Base-by-base conservation (phyloP, 2,888 invertebrate genomes). In the Allacma fusca region DNA sequence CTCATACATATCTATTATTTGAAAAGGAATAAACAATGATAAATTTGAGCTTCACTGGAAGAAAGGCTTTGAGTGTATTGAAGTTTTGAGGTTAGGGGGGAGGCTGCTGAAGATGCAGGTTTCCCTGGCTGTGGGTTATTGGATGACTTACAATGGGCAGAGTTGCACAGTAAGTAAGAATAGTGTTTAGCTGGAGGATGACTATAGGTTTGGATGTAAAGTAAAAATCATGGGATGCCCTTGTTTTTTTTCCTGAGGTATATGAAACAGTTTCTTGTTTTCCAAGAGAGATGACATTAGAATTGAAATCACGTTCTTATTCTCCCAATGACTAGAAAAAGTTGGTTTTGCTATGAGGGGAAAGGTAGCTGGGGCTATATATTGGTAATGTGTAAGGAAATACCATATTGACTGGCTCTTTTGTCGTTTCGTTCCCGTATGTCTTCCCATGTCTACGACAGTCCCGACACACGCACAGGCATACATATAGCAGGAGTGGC, bases 241-340 rank as follows among this genome's bases (percentile, higher is more conserved):
- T 4, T 19, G 50, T 50, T 50, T 40, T 5, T 40, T 50, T 50
- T 50, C 50, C 50, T 16, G 4, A 16, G n/a, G 16, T 50, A n/a
- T 50, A 50, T 50, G 16, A 2, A 50, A 13, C 5, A 50, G 34
- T 7, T 4, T 9, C 34, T 34, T 34, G 34, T 34, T 34, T 34
- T 34, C 34, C 34, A 50, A 26, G 23, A 26, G 26, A 72, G 72
- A 73, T 77, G 79, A 80, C 78, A 81, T 83, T 81, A 79, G 81
- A 81, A 83, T 83, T 79, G 77, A 81, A 81, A 80, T 81, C 83
- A 83, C 83, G 83, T 83, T 71, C 74, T 73, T 79, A 80, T 80
- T 80, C 82, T 81, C 77, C 74, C 79, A 73, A 62, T 73, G 73
- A 73, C 29, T 26, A 28, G 59, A 62, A 72, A 81, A 83, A 81